Evolutionary conservation across 2,888 invertebrate species (phyloP), one percentile per base, ranked within the genome.

Genomic region (Hermodice carunculata): DNA sequence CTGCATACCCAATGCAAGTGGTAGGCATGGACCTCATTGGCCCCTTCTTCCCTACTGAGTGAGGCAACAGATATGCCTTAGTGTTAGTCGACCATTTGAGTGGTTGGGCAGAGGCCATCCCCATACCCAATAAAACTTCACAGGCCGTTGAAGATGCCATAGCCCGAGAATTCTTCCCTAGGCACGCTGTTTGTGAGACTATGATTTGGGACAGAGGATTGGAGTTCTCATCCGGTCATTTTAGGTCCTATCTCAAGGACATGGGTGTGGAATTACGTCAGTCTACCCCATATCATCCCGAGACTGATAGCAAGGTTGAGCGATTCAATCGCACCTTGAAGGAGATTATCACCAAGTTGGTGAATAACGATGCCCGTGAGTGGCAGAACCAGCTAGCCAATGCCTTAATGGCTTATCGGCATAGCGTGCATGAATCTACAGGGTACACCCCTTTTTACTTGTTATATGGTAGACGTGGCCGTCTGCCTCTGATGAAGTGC

Each of bases 21-120:
- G 6, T 60, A 2, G 51, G 51, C 3, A 51, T 60, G 52, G 60
- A 60, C 40, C 24, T 60, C 8, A 52, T 29, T 52, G 51, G 60
- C 11, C 60, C 60, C 11, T 51, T 60, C 14, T 52, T 52, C 2
- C 2, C 19, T 2, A 52, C 60, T 17, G 3, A 3, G 1, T 11
- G 52, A 8, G 52, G 52, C n/a, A 60, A 60, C 42, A 11, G 22
- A 3, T 60, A 60, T 24, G n/a, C 28, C 17, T n/a, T 51, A 11
- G 32, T 32, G 14, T 19, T 60, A 14, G 43, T 60, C 3, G 60
- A 60, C 24, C 60, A 60, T 22, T 60, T 14, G 22, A 46, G 29
- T 14, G 52, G 52, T 4, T 60, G 60, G 60, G 51, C 29, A 4
- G 60, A 60, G 19, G 49, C 26, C 3, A 60, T 51, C n/a, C 60